Evolutionary conservation across 2,113 vertebrate genomes (phyloP).

Genomic region (Sinocyclocheilus anophthalmus): DNA sequence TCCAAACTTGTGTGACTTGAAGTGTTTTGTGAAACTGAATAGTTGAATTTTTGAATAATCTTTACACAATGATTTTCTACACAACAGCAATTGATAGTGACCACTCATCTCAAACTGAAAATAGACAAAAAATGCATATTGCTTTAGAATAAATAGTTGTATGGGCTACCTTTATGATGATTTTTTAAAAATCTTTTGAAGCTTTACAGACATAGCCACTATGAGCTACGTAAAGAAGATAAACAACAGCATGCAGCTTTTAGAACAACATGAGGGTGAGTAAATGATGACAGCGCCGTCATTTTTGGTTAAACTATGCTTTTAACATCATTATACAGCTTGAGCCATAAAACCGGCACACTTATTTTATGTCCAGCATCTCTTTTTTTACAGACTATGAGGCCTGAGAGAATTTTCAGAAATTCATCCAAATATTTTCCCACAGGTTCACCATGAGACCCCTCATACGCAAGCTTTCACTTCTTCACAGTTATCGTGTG

Average conservation of each 20-base stretch:
- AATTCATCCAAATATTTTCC: neutral
- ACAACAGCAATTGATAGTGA: neutral
- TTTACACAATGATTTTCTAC: neutral
- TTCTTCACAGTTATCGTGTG: neutral
- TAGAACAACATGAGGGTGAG: neutral
- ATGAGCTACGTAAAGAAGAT: no score
- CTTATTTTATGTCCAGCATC: neutral
- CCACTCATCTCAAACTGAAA: no score
- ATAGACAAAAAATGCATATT: no score
- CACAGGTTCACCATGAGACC: neutral
- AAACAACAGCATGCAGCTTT: neutral
- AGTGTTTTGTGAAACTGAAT: neutral
- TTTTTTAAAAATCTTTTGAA: no score
- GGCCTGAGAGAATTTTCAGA: neutral
- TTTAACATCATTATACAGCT: neutral
- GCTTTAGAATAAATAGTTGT: no score
- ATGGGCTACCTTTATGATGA: no score
- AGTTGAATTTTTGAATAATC: neutral
- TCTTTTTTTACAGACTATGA: neutral
- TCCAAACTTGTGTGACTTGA: neutral
- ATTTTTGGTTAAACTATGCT: neutral
- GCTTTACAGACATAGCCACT: no score
- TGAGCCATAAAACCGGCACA: conserved; percentile 39
- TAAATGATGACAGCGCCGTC: neutral
- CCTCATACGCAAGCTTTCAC: neutral